These are phyloP conservation scores for Pogonomyrmex californicus DNA, from an alignment of 1,140 invertebrate genomes.

Conservation along the genomic window DNA sequence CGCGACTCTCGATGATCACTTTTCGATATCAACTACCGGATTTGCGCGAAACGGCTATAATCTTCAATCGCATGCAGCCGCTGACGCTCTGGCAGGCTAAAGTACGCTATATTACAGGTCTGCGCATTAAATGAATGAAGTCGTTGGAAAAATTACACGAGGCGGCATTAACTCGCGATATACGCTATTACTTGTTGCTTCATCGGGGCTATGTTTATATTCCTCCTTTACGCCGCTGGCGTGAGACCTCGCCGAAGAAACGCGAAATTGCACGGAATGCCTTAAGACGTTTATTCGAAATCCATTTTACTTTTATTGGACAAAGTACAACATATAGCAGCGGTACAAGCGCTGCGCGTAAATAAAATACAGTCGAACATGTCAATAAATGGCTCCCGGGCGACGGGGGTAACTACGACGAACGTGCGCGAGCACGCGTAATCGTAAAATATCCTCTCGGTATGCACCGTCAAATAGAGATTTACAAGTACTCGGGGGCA, in stretches of 20 bases:
- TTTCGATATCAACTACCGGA: slow-evolving; percentile 55
- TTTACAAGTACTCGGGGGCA: slow-evolving; percentile 70
- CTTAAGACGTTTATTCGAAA: background rate
- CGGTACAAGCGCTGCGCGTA: slow-evolving; percentile 6
- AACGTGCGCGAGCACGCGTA: slow-evolving; percentile 31
- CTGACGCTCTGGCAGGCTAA: background rate
- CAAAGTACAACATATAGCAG: background rate
- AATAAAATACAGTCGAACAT: slow-evolving; percentile 9
- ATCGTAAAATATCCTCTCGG: slow-evolving; percentile 65
- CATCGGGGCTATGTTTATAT: slow-evolving; percentile 17
- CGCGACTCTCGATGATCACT: slow-evolving; percentile 35
- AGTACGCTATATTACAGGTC: slow-evolving; percentile 20
- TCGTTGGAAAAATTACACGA: slow-evolving; percentile 46
- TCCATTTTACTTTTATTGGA: background rate
- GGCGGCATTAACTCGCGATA: slow-evolving; percentile 35
- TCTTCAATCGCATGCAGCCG: slow-evolving; percentile 14
- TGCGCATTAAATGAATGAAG: slow-evolving; percentile 49
- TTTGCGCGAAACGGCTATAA: slow-evolving; percentile 51
- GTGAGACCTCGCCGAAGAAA: background rate
- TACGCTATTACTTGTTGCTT: slow-evolving; percentile 59
- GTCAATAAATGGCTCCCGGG: slow-evolving; percentile 41
- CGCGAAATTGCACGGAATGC: background rate
- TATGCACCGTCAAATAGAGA: slow-evolving; percentile 63
- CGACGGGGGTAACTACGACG: slow-evolving; percentile 7
- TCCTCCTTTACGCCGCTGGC: slow-evolving; percentile 8